A percentile compares a stretch with the other conserved stretches of the same genome.
phyloP scores from a whole-genome alignment of 2,888 invertebrate species.

The Gymnocheta viridis region DNA sequence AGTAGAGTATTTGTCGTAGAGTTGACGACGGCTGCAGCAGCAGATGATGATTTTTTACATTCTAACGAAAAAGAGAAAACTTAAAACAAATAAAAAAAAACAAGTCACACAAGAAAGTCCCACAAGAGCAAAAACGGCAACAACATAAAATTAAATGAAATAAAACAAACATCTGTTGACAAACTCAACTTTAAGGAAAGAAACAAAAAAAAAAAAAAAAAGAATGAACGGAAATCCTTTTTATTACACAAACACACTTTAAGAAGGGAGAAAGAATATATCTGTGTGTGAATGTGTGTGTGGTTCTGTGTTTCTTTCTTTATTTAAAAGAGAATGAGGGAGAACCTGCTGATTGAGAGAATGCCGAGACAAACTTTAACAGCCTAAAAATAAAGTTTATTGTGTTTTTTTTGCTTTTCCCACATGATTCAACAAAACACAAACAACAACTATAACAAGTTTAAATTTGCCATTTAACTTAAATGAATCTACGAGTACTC shows the following conservation, averaged over 20 bases:
- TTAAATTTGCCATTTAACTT: slow-evolving; percentile 56
- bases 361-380: slow-evolving; percentile 48
- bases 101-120: slow-evolving; percentile 32
- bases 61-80: slow-evolving; percentile 16
- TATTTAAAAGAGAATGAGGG: slow-evolving; percentile 22
- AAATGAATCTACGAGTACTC: slow-evolving; percentile 37
- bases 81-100: slow-evolving; percentile 46
- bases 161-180: slow-evolving; percentile 69
- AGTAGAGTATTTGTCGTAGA: slow-evolving; percentile 10
- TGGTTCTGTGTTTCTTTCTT: slow-evolving; percentile 19
- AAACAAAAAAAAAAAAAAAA: slow-evolving; percentile 10
- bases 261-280: not conserved
- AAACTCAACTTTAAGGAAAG: slow-evolving; percentile 53
- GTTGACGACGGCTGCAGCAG: not conserved
- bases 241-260: slow-evolving; percentile 55
- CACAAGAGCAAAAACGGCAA: slow-evolving; percentile 30
- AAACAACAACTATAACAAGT: slow-evolving; percentile 6
- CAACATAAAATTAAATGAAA: slow-evolving; percentile 59
- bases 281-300: not conserved
- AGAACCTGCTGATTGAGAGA: not conserved
- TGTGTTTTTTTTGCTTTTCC: slow-evolving; percentile 19
- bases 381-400: slow-evolving; percentile 58
- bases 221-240: slow-evolving; percentile 66
- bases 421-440: slow-evolving; percentile 35
- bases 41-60: slow-evolving; percentile 49